These are phyloP conservation scores for Nannoperca obscura DNA, from an alignment of 2,797 vertebrate species.

Conservation along the genomic window DNA sequence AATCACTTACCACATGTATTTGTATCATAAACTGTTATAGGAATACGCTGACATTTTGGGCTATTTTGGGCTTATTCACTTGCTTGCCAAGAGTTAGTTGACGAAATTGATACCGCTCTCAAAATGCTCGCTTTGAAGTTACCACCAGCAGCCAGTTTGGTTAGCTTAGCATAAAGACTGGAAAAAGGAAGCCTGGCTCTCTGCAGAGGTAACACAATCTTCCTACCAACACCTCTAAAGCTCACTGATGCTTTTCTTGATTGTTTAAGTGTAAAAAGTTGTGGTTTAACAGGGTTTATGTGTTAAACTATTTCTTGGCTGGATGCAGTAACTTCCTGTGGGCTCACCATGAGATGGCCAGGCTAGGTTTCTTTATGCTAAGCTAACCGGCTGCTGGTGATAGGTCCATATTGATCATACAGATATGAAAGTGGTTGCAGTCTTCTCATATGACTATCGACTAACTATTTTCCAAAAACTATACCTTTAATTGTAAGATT, in stretches of 20 bases:
- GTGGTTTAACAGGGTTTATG: not conserved
- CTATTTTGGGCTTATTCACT: not conserved
- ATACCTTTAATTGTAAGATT: not conserved
- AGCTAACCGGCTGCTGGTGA: not conserved
- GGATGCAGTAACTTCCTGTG: not conserved
- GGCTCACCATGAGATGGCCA: not conserved
- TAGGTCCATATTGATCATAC: rapidly evolving
- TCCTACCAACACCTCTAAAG: not conserved
- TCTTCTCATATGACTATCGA: not conserved
- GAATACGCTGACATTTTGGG: not conserved
- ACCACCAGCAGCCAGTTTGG: not conserved
- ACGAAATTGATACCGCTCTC: not conserved
- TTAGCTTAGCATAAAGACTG: not conserved
- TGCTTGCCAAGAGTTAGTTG: not conserved
- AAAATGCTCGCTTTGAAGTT: not conserved
- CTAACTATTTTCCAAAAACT: not conserved
- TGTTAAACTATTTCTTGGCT: not conserved
- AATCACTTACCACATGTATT: slow-evolving; percentile 1
- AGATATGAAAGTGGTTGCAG: not conserved
- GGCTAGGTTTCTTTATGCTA: not conserved
- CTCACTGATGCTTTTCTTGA: not conserved
- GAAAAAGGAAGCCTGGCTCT: not conserved
- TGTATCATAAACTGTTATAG: not conserved
- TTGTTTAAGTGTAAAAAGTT: not conserved
- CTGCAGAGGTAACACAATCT: not conserved